Conservation (phyloP, 92 coral and sea anemone species). For the Paramuricea clavata region DNA sequence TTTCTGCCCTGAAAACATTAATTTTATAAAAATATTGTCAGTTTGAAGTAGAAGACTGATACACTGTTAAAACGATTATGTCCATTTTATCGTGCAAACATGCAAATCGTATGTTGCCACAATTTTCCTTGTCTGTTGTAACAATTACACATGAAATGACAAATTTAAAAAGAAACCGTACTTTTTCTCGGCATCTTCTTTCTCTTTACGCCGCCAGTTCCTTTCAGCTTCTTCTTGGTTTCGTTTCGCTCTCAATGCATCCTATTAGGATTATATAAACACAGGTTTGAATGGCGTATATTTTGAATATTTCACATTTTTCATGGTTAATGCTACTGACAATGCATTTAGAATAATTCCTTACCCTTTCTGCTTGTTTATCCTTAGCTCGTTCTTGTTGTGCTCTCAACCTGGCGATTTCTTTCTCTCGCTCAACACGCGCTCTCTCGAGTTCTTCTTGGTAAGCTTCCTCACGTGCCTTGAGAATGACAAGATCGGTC, state of each 20-base stretch:
- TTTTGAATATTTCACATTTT: not conserved
- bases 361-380: slow-evolving; percentile 94
- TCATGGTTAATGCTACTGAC: too few species aligned
- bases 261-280: slow-evolving; percentile 48
- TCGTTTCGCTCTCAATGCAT: slow-evolving; percentile 94
- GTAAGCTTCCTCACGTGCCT: slow-evolving; percentile 96
- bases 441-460: slow-evolving; percentile 88
- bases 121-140: too few species aligned
- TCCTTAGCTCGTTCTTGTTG: slow-evolving; percentile 98
- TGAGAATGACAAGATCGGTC: not conserved
- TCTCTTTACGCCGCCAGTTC: slow-evolving; percentile 94
- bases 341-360: not conserved
- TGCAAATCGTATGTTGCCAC: too few species aligned
- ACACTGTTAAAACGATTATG: not conserved
- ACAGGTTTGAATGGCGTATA: not conserved
- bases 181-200: slow-evolving; percentile 92
- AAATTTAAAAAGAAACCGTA: slow-evolving; percentile 36
- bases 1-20: slow-evolving; percentile 71
- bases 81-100: too few species aligned
- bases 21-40: not conserved
- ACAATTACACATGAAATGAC: too few species aligned
- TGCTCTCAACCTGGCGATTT: slow-evolving; percentile 96
- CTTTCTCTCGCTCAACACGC: slow-evolving; percentile 90
- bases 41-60: not conserved
- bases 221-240: slow-evolving; percentile 98